Base-by-base conservation (phyloP, 2,113 vertebrate species). In the Tachuris rubrigastra region DNA sequence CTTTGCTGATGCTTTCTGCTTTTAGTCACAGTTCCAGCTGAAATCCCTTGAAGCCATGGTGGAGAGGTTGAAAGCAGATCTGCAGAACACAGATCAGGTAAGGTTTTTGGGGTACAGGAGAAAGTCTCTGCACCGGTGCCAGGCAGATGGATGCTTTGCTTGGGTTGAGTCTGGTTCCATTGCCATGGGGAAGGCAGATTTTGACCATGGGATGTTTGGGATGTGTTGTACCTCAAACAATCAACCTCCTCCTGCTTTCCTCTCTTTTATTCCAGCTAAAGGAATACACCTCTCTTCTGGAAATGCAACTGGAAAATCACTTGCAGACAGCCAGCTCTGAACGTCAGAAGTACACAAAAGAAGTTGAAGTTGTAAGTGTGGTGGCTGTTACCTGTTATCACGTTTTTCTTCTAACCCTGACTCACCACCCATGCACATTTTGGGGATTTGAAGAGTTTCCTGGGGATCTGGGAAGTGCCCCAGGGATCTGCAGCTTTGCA, bases 271-370 rank as follows among this genome's bases (percentile, higher is more conserved):
- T 78, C 56, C 89, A 99, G 99, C 59, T 99, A 75, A 98, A 98
- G 96, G 98, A 98, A 73, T 98, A 99, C 93, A 97, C 98, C 39
- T 98, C 98, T 84, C 97, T 99, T 37, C 94, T 99, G 95, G 99
- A 99, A 95, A 98, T 97, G 0, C 99, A 99, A 95, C 96, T 99
- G 95, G 98, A 99, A 98, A 98, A 98, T 97, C 99, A 99, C 96
- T 97, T 99, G 97, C 98, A 98, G 53, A 96, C 98, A 4, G 96
- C 98, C 88, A 98, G 96, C 58, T 95, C 98, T 0, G 98, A 99
- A 84, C 97, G 97, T 93, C 98, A 98, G 84, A 98, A 84, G 69
- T 98, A 98, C 13, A 97, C 98, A 46, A 98, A 98, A 94, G 98
- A 99, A 94, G 96, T 98, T 59, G 98, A 98, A 52, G 98, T 96